A percentile compares a stretch with the other conserved stretches of the same genome.
These are phyloP conservation scores for Yponomeuta sedellus DNA, from an alignment of 2,888 invertebrate species.

Conservation along the genomic window DNA sequence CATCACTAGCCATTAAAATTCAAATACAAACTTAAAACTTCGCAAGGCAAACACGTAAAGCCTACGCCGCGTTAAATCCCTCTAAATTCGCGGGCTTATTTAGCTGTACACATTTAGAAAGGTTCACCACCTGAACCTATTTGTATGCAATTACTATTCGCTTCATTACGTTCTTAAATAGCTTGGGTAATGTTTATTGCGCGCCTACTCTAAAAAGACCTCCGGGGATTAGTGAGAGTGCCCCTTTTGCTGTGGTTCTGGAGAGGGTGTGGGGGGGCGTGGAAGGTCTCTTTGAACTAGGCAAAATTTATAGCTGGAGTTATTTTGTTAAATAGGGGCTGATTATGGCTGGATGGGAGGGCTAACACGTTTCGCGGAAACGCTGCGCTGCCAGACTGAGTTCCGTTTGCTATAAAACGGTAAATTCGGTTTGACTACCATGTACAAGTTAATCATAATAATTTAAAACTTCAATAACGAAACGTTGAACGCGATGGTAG, in stretches of 20 bases:
- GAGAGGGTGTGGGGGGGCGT: conserved; percentile 10
- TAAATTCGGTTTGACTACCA: no score
- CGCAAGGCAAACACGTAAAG: not conserved
- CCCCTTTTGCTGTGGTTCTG: not conserved
- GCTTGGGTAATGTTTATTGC: conserved; percentile 30
- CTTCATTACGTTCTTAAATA: conserved; percentile 45
- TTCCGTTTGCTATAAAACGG: no score
- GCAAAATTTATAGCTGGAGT: conserved; percentile 28
- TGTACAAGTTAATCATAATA: no score
- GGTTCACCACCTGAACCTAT: conserved; percentile 54
- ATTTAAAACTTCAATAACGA: no score
- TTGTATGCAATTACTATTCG: conserved; percentile 34
- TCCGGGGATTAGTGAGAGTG: conserved; percentile 15
- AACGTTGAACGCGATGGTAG: no score
- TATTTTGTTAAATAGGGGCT: conserved; percentile 30
- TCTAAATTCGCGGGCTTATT: conserved; percentile 9
- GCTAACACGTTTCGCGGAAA: conserved; percentile 32
- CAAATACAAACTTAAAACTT: not conserved
- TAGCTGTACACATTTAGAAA: conserved; percentile 28
- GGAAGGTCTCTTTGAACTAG: conserved; percentile 23
- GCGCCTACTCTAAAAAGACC: conserved; percentile 26
- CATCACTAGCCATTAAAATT: not conserved
- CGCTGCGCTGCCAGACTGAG: not conserved
- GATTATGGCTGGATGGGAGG: conserved; percentile 28
- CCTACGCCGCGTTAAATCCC: conserved; percentile 6